phyloP scores from a whole-genome alignment of 2,797 vertebrate genomes.

The Anguilla pacifica region DNA sequence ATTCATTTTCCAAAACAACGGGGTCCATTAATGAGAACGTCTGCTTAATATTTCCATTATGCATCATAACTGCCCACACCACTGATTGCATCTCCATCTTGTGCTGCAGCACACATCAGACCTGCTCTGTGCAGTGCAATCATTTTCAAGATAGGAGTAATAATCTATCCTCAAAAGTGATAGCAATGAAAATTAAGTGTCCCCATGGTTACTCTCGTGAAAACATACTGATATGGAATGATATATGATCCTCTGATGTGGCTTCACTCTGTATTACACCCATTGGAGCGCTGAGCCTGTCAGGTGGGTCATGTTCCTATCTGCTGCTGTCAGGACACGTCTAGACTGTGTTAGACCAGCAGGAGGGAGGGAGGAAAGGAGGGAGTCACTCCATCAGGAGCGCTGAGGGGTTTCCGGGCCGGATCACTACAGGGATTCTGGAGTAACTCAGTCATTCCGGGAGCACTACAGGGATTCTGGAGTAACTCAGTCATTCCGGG shows the following conservation, averaged over 20 bases:
- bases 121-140: slow-evolving; percentile 34
- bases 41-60: slow-evolving; percentile 77
- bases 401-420: neutral
- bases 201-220: neutral
- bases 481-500: too few species aligned
- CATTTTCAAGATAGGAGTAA: slow-evolving; percentile 54
- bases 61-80: slow-evolving; percentile 65
- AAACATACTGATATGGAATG: neutral
- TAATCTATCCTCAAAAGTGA: neutral
- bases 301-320: neutral
- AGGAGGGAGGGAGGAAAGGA: neutral
- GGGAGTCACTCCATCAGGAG: neutral
- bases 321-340: neutral
- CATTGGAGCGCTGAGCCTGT: neutral
- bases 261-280: neutral
- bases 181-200: neutral
- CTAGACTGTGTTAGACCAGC: neutral
- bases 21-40: slow-evolving; percentile 68
- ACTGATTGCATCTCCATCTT: slow-evolving; percentile 57
- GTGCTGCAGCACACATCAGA: slow-evolving; percentile 43
- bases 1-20: slow-evolving; percentile 68
- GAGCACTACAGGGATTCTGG: too few species aligned
- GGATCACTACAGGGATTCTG: neutral
- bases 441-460: too few species aligned
- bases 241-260: neutral